phyloP scores from a whole-genome alignment of 1,140 invertebrate genomes.

The Drosophila bocqueti region DNA sequence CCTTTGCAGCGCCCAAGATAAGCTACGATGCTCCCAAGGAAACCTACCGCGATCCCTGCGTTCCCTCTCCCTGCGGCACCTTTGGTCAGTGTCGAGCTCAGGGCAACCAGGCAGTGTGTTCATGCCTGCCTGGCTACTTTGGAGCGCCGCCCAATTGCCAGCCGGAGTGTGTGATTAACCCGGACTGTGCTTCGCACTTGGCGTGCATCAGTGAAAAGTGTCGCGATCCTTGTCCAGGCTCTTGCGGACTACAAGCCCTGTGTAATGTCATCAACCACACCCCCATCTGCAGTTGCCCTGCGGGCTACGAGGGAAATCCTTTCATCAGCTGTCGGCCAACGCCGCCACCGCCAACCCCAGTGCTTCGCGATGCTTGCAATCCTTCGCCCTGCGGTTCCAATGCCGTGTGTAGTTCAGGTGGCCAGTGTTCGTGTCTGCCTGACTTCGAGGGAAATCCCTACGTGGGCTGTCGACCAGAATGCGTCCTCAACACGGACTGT shows the following conservation, averaged over 20 bases:
- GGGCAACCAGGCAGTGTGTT: slow-evolving; percentile 89
- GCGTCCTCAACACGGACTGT: slow-evolving; percentile 93
- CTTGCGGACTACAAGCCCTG: slow-evolving; percentile 92
- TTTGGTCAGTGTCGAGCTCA: slow-evolving; percentile 91
- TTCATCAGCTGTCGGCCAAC: slow-evolving; percentile 88
- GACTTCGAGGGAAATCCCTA: slow-evolving; percentile 92
- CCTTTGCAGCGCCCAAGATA: slow-evolving; percentile 53
- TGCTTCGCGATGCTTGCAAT: slow-evolving; percentile 86
- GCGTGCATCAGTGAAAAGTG: slow-evolving; percentile 91
- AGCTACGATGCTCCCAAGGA: slow-evolving; percentile 69
- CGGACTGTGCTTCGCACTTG: slow-evolving; percentile 90
- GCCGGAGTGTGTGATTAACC: slow-evolving; percentile 91
- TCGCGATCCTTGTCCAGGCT: slow-evolving; percentile 90
- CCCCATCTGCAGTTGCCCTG: slow-evolving; percentile 91
- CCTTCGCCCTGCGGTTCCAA: slow-evolving; percentile 91
- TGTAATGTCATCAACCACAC: slow-evolving; percentile 94
- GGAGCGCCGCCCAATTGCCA: slow-evolving; percentile 91
- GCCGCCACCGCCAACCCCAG: slow-evolving; percentile 65
- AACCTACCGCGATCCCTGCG: slow-evolving; percentile 90
- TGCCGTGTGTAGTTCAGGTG: slow-evolving; percentile 86
- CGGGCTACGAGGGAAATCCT: slow-evolving; percentile 92
- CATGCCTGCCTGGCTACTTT: slow-evolving; percentile 90
- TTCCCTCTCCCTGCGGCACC: slow-evolving; percentile 92
- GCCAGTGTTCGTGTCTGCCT: slow-evolving; percentile 86
- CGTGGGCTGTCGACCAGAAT: slow-evolving; percentile 91